These are phyloP conservation scores for Phymatocera aterrima DNA, from an alignment of 2,888 invertebrate genomes.

Conservation along the genomic window DNA sequence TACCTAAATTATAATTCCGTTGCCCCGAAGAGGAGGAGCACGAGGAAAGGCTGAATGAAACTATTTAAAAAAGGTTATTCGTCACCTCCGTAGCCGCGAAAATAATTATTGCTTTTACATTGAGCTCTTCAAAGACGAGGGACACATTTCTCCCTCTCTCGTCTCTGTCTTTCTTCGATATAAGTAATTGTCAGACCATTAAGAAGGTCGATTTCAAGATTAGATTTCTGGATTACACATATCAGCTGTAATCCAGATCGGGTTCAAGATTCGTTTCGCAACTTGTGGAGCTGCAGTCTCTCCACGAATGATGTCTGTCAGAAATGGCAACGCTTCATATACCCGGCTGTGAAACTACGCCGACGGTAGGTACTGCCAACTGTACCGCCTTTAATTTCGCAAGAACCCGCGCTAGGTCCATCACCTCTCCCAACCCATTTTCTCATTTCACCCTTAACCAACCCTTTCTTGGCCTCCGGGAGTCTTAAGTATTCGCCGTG, in stretches of 20 bases:
- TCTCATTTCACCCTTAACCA: conserved; percentile 36
- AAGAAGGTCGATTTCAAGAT: no score
- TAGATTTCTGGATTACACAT: no score
- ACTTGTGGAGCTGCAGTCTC: not conserved
- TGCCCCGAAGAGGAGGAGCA: not conserved
- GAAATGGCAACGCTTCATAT: not conserved
- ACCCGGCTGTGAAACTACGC: not conserved
- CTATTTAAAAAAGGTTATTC: not conserved
- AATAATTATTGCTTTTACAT: no score
- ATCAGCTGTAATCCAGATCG: no score
- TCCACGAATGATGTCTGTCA: not conserved
- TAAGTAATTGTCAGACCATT: no score
- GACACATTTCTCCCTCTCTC: no score
- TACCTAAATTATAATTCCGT: not conserved
- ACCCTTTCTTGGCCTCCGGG: conserved; percentile 8
- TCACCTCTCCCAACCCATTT: conserved; percentile 1
- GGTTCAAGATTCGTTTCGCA: not conserved
- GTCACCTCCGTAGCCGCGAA: no score
- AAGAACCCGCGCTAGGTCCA: not conserved
- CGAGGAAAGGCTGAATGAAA: not conserved
- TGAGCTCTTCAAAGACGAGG: no score
- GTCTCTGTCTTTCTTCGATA: no score
- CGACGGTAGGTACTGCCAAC: not conserved
- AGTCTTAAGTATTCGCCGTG: not conserved
- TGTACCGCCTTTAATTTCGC: conserved; percentile 6